These are phyloP conservation scores for Andrena bucephala DNA, from an alignment of 2,888 invertebrate species.

Conservation along the genomic window DNA sequence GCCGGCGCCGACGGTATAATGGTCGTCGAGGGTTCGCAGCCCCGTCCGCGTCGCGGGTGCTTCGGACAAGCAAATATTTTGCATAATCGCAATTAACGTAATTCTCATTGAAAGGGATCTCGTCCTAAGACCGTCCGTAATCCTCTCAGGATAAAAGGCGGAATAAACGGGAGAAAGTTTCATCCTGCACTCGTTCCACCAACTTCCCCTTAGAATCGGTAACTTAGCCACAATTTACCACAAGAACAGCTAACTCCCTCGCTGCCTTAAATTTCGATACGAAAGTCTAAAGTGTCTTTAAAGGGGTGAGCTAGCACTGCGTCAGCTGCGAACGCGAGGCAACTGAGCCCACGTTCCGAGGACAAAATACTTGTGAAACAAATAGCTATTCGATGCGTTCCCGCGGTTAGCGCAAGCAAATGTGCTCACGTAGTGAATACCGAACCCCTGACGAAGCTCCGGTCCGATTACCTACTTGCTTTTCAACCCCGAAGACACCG, in stretches of 20 bases:
- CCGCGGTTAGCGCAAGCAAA: neutral
- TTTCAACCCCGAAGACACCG: neutral
- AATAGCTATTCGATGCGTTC: too few species aligned
- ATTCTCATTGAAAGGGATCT: constrained; percentile 6
- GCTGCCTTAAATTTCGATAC: neutral
- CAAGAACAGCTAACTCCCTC: neutral
- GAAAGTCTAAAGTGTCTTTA: too few species aligned
- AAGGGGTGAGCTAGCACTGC: too few species aligned
- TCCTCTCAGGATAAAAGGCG: constrained; percentile 32
- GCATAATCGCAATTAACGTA: constrained; percentile 44
- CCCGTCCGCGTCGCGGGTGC: neutral
- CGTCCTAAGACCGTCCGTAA: constrained; percentile 4
- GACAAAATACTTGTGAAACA: too few species aligned
- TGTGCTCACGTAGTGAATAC: neutral
- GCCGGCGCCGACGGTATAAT: constrained; percentile 44
- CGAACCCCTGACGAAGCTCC: neutral
- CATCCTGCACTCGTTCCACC: neutral
- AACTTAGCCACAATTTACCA: neutral
- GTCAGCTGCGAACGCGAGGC: too few species aligned
- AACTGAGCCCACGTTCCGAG: too few species aligned
- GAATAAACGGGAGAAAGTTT: constrained; percentile 15
- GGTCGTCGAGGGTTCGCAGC: neutral
- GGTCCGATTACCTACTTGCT: neutral
- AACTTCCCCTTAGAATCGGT: neutral
- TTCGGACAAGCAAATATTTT: constrained; percentile 35